Base-by-base conservation (phyloP, 2,888 invertebrate species). In the Orthonychiurus folsomi region DNA sequence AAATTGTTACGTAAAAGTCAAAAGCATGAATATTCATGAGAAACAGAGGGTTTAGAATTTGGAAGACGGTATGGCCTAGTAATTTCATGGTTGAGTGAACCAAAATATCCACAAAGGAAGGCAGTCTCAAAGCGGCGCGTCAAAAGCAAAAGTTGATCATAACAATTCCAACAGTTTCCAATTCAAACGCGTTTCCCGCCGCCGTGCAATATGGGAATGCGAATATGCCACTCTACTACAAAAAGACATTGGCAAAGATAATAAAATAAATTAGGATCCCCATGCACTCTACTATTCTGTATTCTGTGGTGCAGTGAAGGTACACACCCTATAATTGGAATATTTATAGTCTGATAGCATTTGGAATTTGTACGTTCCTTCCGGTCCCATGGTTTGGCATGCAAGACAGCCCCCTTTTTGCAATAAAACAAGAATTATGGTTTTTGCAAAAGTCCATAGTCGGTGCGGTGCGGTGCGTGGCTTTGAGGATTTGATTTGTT, bases 251-350 rank as follows among this genome's bases (percentile, higher is more conserved):
- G 37, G 37, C 5, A 37, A 37, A 37, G 37, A 37, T 37, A 37
- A 37, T 37, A 37, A 37, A 37, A 37, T 37, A 37, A 37, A 37
- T 37, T 37, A 37, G 37, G 37, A n/a, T n/a, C n/a, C n/a, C n/a
- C n/a, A n/a, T n/a, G 37, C 37, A 5, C 37, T 9, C 5, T 37
- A 15, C 37, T 37, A 37, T 9, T 37, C 9, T 37, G 9, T 15
- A 37, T 9, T 37, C 9, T 37, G 37, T 37, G n/a, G n/a, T n/a
- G n/a, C 37, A 37, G 37, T 5, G 15, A 15, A 37, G 37, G n/a
- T n/a, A n/a, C n/a, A n/a, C n/a, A n/a, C n/a, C n/a, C n/a, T n/a
- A n/a, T n/a, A n/a, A n/a, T n/a, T n/a, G n/a, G n/a, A n/a, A n/a
- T n/a, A n/a, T n/a, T n/a, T n/a, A n/a, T n/a, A n/a, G n/a, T n/a